Base-by-base conservation (phyloP, 2,797 vertebrate genomes). In the Cryptoprocta ferox region DNA sequence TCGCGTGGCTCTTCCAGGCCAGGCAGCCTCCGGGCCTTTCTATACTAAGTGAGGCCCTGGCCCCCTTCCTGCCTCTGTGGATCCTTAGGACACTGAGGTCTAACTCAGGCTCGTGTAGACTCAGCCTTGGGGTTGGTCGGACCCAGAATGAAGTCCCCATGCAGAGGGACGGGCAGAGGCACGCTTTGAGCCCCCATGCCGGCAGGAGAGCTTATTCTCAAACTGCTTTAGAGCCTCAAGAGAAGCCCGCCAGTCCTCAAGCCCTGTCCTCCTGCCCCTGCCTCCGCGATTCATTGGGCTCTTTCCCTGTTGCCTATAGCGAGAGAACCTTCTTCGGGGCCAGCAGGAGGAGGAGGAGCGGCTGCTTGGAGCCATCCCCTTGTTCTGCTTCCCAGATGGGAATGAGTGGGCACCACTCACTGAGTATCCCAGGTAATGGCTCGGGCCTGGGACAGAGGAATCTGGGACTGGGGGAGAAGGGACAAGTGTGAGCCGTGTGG, bases 351-450 rank as follows among this genome's bases (percentile, higher is more conserved):
- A 99, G 80, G 99, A 99, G 92, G 99, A 99, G 94, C 99, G 99
- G 97, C 99, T 99, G 1, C 98, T 99, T 0, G 99, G 99, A 79
- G 99, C 99, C 8, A 99, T 99, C 96, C 99, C 99, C 1, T 99
- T 99, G 48, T 99, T 99, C 97, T 99, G 99, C 98, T 99, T 99
- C 97, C 99, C 99, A 0, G 99, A 99, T 0, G 99, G 99, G 71
- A 99, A 99, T 87, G 99, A 98, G 98, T 99, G 99, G 99, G 99
- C 98, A 2, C 99, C 99, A 0, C 68, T 99, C 92, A 99, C 99
- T 0, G 99, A 99, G 73, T 99, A 99, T 97, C 98, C 98, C 98
- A 99, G 99, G 99, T 99, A 98, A 94, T 75, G 63, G 24, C 68
- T 63, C 4, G 19, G 42, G 56, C 63, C 37, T 32, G 63, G 26